Evolutionary conservation across 1,140 invertebrate species (phyloP).

Genomic region (Tetramorium parvispinum): DNA sequence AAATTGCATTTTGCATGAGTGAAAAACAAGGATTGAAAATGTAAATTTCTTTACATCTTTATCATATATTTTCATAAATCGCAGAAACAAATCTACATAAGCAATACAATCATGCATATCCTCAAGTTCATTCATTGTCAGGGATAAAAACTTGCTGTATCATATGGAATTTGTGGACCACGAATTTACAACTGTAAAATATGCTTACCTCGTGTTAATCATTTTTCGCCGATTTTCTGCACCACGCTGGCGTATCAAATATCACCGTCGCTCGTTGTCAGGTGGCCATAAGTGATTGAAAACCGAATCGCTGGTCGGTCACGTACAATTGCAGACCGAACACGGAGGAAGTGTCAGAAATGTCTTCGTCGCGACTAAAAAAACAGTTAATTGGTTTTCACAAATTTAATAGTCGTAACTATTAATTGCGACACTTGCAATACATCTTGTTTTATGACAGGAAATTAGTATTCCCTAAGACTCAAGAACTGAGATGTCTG

Average conservation of each 20-base stretch:
- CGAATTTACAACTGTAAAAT: not conserved
- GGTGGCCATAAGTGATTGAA: not conserved
- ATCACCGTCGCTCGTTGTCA: not conserved
- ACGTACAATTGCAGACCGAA: not conserved
- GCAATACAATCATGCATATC: not conserved
- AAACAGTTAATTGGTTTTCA: slow-evolving; percentile 4
- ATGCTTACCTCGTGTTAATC: slow-evolving; percentile 40
- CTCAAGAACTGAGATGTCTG: not conserved
- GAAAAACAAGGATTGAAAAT: too few species aligned
- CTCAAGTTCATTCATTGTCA: not conserved
- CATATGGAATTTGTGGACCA: not conserved
- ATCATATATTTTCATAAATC: not conserved
- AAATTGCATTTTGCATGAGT: not conserved
- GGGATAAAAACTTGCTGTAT: not conserved
- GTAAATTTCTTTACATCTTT: not conserved
- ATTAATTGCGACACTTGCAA: not conserved
- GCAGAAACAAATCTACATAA: not conserved
- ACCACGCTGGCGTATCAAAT: not conserved
- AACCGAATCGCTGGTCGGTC: not conserved
- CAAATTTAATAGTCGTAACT: slow-evolving; percentile 17
- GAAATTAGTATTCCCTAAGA: not conserved
- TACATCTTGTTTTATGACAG: slow-evolving; percentile 16
- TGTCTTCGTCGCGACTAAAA: not conserved
- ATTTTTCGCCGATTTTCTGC: not conserved
- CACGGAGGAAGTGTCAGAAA: not conserved